Base-by-base conservation (phyloP, 2,113 vertebrate genomes). In the Amazona guildingii region DNA sequence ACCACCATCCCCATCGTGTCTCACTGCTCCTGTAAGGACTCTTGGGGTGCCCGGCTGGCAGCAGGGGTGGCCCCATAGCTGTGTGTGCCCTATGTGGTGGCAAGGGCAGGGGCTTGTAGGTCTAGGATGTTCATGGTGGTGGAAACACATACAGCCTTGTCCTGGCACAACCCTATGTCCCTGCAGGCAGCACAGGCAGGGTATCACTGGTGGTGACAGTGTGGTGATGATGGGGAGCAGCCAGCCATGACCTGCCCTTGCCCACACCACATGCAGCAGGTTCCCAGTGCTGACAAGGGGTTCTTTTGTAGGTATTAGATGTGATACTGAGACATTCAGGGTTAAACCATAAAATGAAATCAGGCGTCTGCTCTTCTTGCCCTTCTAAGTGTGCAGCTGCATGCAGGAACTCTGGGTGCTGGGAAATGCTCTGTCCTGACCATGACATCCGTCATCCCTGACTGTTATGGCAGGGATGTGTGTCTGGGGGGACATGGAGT, bases 1-100 rank as follows among this genome's bases (percentile, higher is more conserved):
- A 24, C 51, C 51, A 43, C 52, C 10, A 21, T 66, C 31, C 9
- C 35, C 35, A 49, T n/a, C 4, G 4, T 11, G 5, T 46, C 49
- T 90, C 39, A 35, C 17, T 0, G 0, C 17, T 88, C 81, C 72
- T 54, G 19, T 57, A n/a, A 5, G 0, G 72, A 81, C 49, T 46
- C 9, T 49, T 0, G 2, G 37, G 43, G 19, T 59, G 28, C 57
- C 29, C 0, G 0, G 14, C 21, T 2, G 17, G 66, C 6, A 6
- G 18, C 74, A 70, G n/a, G 41, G 6, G 3, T 85, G 46, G 28
- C 21, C 35, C 15, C 28, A 23, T 6, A 24, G 10, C 9, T 68
- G 43, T 3, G 11, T 33, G 25, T 39, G 9, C 55, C 90, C 52
- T 2, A 0, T 43, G 10, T 18, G 25, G 33, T 55, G 35, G 25